Evolutionary conservation across 2,113 vertebrate genomes (phyloP).

Genomic region (Sorex fumeus): DNA sequence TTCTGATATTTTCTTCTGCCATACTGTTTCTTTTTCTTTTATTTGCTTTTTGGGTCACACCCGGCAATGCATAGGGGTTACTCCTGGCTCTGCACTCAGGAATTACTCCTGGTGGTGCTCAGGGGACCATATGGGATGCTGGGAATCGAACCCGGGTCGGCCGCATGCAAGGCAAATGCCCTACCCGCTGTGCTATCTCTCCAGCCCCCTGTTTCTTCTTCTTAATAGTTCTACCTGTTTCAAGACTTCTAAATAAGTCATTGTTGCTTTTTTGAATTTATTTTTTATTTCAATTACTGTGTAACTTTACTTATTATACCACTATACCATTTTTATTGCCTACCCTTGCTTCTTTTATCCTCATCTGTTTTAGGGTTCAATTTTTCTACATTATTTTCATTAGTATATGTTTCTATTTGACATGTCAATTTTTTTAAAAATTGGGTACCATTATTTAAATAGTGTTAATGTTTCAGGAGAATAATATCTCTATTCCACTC

Average conservation of each 20-base stretch:
- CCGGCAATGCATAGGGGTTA: too few relatives aligned
- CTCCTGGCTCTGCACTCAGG: too few relatives aligned
- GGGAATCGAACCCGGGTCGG: too few relatives aligned
- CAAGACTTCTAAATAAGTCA: constrained; percentile 16
- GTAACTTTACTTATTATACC: not conserved
- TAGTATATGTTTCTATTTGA: not conserved
- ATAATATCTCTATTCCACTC: too few relatives aligned
- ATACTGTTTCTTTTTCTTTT: not conserved
- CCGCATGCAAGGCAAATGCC: too few relatives aligned
- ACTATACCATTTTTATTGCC: not conserved
- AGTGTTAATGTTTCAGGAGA: too few relatives aligned
- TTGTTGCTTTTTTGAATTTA: constrained; percentile 11
- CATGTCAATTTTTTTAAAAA: constrained; percentile 7
- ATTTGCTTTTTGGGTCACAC: too few relatives aligned
- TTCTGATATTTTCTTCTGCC: constrained; percentile 39
- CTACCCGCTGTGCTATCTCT: too few relatives aligned
- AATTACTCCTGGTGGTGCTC: too few relatives aligned
- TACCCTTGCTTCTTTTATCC: not conserved
- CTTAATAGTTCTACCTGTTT: constrained; percentile 33
- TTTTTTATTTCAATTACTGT: not conserved
- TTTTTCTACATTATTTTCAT: not conserved
- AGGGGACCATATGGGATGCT: too few relatives aligned
- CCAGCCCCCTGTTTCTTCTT: constrained; percentile 8
- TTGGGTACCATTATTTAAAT: not conserved
- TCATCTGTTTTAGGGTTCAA: not conserved